Percentiles rank a stretch among this genome's conserved stretches.
Evolutionary conservation across 2,113 vertebrate species (phyloP).

Genomic region (Ploceus nigricollis): DNA sequence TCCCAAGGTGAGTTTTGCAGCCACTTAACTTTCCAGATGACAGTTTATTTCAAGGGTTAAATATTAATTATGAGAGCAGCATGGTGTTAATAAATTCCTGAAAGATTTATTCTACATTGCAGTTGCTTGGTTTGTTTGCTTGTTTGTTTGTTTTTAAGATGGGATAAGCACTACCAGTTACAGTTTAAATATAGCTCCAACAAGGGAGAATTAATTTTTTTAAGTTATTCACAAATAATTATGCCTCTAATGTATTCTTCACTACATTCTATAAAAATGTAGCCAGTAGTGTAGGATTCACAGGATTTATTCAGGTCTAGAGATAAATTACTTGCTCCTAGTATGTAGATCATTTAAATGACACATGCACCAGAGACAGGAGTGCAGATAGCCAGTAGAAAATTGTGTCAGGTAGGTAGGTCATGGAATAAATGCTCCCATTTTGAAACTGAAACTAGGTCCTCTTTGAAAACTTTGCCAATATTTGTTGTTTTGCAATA

Average conservation of each 20-base stretch:
- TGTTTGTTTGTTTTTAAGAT: background rate
- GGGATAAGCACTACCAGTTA: background rate
- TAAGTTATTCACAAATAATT: background rate
- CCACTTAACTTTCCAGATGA: background rate
- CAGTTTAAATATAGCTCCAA: background rate
- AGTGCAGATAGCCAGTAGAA: background rate
- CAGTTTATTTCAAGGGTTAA: background rate
- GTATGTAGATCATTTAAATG: background rate
- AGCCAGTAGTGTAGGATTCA: background rate
- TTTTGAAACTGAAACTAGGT: background rate
- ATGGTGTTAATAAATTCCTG: background rate
- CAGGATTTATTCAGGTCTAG: background rate
- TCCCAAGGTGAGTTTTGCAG: constrained; percentile 70
- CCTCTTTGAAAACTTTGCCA: background rate
- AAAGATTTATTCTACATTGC: background rate
- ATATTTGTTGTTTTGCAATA: background rate
- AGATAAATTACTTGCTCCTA: background rate
- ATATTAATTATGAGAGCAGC: background rate
- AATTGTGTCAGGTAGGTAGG: background rate
- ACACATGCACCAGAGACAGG: background rate
- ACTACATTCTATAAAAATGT: background rate
- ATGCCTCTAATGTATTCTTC: background rate
- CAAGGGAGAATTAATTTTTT: background rate
- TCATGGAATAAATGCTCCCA: background rate
- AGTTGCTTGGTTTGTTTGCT: background rate